Base-by-base conservation (phyloP, 2,888 invertebrate genomes). In the Lasioglossum calceatum region DNA sequence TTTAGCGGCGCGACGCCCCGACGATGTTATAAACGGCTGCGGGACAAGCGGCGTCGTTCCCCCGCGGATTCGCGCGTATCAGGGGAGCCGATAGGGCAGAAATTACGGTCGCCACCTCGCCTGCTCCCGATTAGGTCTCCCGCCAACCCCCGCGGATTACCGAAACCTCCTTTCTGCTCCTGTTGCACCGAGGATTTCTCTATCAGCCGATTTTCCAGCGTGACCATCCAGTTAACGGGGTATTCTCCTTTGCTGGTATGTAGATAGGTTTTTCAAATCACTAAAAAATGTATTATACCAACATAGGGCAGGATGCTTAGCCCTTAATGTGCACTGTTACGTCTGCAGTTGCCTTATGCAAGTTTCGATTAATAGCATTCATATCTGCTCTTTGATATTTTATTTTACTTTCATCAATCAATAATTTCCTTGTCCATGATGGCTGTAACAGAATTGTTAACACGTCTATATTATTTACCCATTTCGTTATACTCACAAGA, bases 1-100 rank as follows among this genome's bases (percentile, higher is more conserved):
- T 84, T 88, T 82, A 79, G 39, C 82, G 76, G 75, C 73, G 73
- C 78, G 82, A 87, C 80, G 74, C 14, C 27, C 76, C 77, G 79
- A 67, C 74, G 75, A 27, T 32, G 80, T 70, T 78, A 74, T 76
- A 81, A 87, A 88, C 73, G 77, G 71, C 64, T 76, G 77, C 79
- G 61, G 61, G 61, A 79, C 80, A 77, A 67, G 73, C 78, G 70
- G 61, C 58, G 76, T 81, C 81, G 83, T 87, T 85, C 81, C 44
- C 77, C 72, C 61, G 50, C 71, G 83, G 79, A 83, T 82, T 85
- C 75, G 81, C 79, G 75, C 77, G 72, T 79, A 70, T 70, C 64
- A 39, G 50, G 54, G 36, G 73, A 67, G 27, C 36, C 64, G 77
- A 75, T 61, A 42, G 67, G 36, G n/a, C 79, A 61, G 79, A 77